Percentiles rank a stretch among this genome's conserved stretches.
phyloP scores from a whole-genome alignment of 2,888 invertebrate genomes.

The Euzophera pinguis region DNA sequence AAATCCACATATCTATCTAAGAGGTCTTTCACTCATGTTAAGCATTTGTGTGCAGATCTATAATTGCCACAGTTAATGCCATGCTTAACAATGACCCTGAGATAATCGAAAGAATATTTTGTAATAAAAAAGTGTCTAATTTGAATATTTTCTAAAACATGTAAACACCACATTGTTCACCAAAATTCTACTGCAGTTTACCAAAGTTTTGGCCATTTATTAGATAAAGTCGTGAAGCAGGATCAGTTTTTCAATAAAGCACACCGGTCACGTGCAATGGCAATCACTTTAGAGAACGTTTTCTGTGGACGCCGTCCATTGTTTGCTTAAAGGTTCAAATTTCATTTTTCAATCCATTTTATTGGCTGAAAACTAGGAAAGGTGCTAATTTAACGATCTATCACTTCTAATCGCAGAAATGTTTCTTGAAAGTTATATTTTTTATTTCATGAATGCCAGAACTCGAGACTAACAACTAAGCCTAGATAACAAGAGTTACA shows the following conservation, averaged over 20 bases:
- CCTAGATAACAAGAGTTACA: no score
- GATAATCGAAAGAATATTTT: no score
- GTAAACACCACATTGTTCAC: not conserved
- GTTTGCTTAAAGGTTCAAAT: conserved; percentile 11
- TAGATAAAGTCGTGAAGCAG: conserved; percentile 2
- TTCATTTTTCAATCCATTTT: conserved; percentile 8
- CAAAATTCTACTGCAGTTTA: not conserved
- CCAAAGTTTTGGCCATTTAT: conserved; percentile 7
- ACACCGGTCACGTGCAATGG: not conserved
- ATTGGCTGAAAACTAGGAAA: not conserved
- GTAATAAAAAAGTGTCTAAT: not conserved
- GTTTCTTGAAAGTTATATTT: not conserved
- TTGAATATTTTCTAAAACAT: not conserved
- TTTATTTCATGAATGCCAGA: no score
- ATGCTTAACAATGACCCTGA: no score
- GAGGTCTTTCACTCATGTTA: no score
- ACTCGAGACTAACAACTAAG: no score
- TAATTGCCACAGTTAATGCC: no score
- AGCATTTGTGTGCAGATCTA: no score
- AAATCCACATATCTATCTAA: no score
- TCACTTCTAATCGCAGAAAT: no score
- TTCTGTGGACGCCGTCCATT: not conserved
- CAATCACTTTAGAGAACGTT: conserved; percentile 10
- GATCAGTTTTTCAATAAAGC: conserved; percentile 6
- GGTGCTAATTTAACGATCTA: not conserved